A percentile compares a stretch with the other conserved stretches of the same genome.
Evolutionary conservation across 2,888 invertebrate species (phyloP).

Genomic region (Limnephilus auricula): DNA sequence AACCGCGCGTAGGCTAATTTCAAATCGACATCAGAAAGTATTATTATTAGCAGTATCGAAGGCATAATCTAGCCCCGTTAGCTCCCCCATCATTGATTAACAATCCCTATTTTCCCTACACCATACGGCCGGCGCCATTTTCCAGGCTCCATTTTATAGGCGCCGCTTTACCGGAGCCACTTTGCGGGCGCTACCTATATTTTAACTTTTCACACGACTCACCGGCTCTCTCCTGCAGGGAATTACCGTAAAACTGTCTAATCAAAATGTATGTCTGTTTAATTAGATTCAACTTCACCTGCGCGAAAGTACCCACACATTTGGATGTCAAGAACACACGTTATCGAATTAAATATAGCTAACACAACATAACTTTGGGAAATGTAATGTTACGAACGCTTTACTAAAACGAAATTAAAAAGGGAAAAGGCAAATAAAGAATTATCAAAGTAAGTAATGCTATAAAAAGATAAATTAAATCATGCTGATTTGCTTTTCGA

Average conservation of each 20-base stretch:
- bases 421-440: background rate
- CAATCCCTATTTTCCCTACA: background rate
- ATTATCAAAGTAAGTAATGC: background rate
- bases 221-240: background rate
- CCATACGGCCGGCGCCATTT: background rate
- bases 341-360: background rate
- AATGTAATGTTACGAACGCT: background rate
- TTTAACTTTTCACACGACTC: constrained; percentile 15
- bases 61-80: background rate
- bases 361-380: background rate
- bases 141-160: background rate
- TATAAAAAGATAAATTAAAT: background rate
- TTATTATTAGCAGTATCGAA: background rate
- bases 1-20: background rate
- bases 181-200: constrained; percentile 11
- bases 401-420: background rate
- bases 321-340: background rate
- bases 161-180: background rate
- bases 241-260: constrained; percentile 8
- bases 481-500: background rate
- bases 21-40: background rate
- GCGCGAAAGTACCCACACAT: background rate
- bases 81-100: background rate
- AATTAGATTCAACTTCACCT: background rate
- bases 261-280: constrained; percentile 9